Percentiles rank a stretch among this genome's conserved stretches.
These are phyloP conservation scores for Chrysotoxum bicinctum DNA, from an alignment of 2,888 invertebrate species.

Conservation along the genomic window DNA sequence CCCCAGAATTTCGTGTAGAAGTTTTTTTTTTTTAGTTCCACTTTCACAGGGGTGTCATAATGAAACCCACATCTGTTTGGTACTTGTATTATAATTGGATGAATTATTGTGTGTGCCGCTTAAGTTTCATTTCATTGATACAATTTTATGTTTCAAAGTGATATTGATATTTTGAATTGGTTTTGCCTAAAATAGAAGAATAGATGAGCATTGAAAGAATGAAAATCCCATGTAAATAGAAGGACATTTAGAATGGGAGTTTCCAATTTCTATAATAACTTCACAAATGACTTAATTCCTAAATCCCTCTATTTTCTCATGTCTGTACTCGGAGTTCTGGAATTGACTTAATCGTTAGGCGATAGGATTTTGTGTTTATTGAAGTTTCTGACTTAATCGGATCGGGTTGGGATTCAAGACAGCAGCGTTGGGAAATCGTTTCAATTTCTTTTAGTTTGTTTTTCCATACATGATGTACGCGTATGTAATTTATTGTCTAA, in stretches of 20 bases:
- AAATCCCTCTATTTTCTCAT: slow-evolving; percentile 35
- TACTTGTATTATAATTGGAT: slow-evolving; percentile 35
- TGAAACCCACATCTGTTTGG: slow-evolving; percentile 66
- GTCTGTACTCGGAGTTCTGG: background rate
- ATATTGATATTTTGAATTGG: slow-evolving; percentile 63
- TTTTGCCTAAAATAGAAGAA: background rate
- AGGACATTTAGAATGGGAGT: slow-evolving; percentile 9
- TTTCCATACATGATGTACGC: background rate
- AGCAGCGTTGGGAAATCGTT: slow-evolving; percentile 35
- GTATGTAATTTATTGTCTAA: background rate
- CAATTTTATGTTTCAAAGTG: slow-evolving; percentile 41
- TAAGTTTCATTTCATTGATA: slow-evolving; percentile 47
- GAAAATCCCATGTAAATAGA: slow-evolving; percentile 12
- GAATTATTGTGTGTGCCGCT: slow-evolving; percentile 57
- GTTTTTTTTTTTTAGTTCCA: background rate
- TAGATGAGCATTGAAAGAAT: too few species aligned
- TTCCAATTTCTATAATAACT: slow-evolving; percentile 36
- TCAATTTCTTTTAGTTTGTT: background rate
- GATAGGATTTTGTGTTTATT: slow-evolving; percentile 24
- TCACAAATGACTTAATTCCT: slow-evolving; percentile 43
- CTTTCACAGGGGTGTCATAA: slow-evolving; percentile 19
- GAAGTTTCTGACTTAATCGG: slow-evolving; percentile 47
- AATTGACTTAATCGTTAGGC: slow-evolving; percentile 38
- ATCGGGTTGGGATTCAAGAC: slow-evolving; percentile 21
- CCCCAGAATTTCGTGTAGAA: slow-evolving; percentile 26